These are phyloP conservation scores for Oreochromis aureus DNA, from an alignment of 2,113 vertebrate species.

Conservation along the genomic window DNA sequence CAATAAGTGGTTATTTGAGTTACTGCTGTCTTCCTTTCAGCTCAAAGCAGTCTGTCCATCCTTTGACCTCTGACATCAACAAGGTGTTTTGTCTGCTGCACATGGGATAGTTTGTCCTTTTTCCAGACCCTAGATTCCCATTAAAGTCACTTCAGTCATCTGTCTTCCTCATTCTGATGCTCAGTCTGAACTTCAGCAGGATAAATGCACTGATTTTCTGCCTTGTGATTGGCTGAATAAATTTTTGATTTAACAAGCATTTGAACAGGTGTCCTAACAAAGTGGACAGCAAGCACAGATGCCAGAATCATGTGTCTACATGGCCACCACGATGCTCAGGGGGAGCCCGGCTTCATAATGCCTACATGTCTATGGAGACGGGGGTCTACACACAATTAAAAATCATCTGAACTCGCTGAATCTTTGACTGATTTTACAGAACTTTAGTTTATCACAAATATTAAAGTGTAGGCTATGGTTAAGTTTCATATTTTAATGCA, in stretches of 20 bases:
- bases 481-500: neutral
- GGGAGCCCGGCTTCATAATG: neutral
- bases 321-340: fast-evolving
- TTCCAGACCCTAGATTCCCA: neutral
- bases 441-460: neutral
- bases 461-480: neutral
- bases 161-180: neutral
- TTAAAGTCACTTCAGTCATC: neutral
- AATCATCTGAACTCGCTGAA: fast-evolving
- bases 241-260: neutral
- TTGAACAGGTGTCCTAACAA: neutral
- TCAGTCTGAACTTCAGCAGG: neutral
- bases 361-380: neutral
- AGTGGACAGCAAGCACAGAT: neutral
- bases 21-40: neutral
- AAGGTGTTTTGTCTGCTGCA: neutral
- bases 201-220: neutral
- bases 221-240: neutral
- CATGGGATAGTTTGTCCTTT: neutral
- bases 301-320: neutral
- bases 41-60: neutral
- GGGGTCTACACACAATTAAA: neutral
- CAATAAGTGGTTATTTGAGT: neutral
- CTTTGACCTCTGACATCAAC: neutral
- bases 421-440: neutral